A percentile compares a stretch with the other conserved stretches of the same genome.
These are phyloP conservation scores for Hemichromis elongatus DNA, from an alignment of 2,113 vertebrate species.

Conservation along the genomic window DNA sequence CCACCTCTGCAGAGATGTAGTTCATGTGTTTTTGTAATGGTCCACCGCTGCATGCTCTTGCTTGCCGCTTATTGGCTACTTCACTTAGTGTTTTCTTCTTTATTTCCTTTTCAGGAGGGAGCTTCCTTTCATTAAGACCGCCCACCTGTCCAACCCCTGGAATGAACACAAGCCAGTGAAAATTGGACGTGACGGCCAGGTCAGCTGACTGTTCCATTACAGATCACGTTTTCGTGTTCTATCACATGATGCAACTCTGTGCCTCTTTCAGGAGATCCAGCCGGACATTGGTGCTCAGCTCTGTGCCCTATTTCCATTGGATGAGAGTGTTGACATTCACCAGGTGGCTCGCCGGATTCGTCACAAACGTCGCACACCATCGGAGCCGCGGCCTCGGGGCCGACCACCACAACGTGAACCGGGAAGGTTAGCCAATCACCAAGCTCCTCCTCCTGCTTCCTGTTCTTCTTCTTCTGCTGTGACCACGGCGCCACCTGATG, in stretches of 20 bases:
- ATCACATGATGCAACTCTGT: not conserved
- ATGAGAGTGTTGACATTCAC: slow-evolving; percentile 97
- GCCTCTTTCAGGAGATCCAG: slow-evolving; percentile 87
- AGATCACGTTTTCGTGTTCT: not conserved
- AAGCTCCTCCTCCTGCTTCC: slow-evolving; percentile 75
- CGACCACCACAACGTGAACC: slow-evolving; percentile 86
- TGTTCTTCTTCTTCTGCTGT: slow-evolving; percentile 50
- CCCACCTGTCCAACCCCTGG: slow-evolving; percentile 96
- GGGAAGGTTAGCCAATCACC: slow-evolving; percentile 98
- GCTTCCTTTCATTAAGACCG: slow-evolving; percentile 93
- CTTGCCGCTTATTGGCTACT: not conserved
- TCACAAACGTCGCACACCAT: slow-evolving; percentile 86
- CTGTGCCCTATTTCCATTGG: slow-evolving; percentile 92
- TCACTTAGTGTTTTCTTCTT: not conserved
- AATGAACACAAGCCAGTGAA: slow-evolving; percentile 98
- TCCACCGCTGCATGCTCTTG: not conserved
- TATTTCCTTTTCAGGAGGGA: slow-evolving; percentile 78
- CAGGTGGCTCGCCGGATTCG: slow-evolving; percentile 95
- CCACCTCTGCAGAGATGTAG: not conserved
- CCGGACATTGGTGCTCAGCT: slow-evolving; percentile 91
- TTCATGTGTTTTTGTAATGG: not conserved
- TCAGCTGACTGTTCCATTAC: not conserved
- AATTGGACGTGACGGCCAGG: slow-evolving; percentile 98
- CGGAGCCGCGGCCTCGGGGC: slow-evolving; percentile 89
- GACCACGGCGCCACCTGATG: slow-evolving; percentile 41